Evolutionary conservation across 2,888 invertebrate species (phyloP).

Genomic region (Bombylius major): DNA sequence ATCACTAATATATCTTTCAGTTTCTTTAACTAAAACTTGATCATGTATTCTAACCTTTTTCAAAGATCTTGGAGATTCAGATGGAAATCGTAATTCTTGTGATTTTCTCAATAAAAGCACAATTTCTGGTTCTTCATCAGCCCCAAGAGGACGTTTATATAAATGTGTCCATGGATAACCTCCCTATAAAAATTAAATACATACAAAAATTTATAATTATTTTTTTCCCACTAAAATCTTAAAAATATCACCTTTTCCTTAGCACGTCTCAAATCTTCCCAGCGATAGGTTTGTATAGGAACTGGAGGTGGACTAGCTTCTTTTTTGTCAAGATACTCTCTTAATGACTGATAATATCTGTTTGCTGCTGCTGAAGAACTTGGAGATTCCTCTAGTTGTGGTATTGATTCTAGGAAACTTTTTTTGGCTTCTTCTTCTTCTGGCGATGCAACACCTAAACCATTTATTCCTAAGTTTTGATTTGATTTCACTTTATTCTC

Average conservation of each 20-base stretch:
- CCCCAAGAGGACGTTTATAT: conserved; percentile 48
- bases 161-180: conserved; percentile 73
- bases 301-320: conserved; percentile 43
- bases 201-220: background rate
- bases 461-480: conserved; percentile 15
- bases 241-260: conserved; percentile 39
- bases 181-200: conserved; percentile 36
- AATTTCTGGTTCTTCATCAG: conserved; percentile 35
- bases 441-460: conserved; percentile 28
- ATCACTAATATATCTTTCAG: conserved; percentile 35
- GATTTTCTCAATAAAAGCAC: conserved; percentile 31
- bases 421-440: conserved; percentile 30
- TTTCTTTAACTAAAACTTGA: conserved; percentile 34
- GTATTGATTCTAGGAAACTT: conserved; percentile 31
- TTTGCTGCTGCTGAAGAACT: conserved; percentile 29
- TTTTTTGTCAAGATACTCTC: conserved; percentile 29
- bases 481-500: background rate
- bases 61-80: conserved; percentile 34
- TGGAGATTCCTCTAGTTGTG: conserved; percentile 26
- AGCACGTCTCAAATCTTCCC: conserved; percentile 64
- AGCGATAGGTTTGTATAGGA: conserved; percentile 65
- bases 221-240: background rate
- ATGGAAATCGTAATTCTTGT: conserved; percentile 30
- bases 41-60: conserved; percentile 37
- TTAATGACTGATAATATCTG: conserved; percentile 31